phyloP scores from a whole-genome alignment of 2,888 invertebrate genomes.

The Nasonia oneida region DNA sequence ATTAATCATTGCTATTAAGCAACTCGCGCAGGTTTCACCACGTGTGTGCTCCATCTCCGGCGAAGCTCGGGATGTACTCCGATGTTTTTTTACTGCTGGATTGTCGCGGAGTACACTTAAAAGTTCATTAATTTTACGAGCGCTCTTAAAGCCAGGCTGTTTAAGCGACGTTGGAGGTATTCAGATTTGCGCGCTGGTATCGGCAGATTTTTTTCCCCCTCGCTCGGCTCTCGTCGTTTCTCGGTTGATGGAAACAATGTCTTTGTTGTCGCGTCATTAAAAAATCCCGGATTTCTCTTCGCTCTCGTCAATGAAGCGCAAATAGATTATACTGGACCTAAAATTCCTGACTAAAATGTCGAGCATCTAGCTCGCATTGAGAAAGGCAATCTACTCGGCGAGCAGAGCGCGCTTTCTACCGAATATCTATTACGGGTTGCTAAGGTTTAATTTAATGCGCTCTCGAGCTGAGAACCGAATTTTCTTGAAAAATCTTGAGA shows the following conservation, averaged over 20 bases:
- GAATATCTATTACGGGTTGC: conserved; percentile 47
- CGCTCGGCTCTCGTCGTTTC: not conserved
- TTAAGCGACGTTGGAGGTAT: conserved; percentile 13
- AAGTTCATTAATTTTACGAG: conserved; percentile 47
- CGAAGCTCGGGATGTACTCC: not conserved
- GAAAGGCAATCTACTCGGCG: conserved; percentile 40
- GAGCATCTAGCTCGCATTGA: conserved; percentile 23
- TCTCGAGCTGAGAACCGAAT: not conserved
- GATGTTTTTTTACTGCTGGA: not conserved
- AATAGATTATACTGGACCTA: conserved; percentile 24
- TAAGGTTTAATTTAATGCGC: conserved; percentile 41
- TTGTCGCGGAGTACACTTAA: not conserved
- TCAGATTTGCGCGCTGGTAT: not conserved
- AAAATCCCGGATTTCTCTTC: conserved; percentile 40
- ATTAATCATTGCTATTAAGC: conserved; percentile 15
- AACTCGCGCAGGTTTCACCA: conserved; percentile 10
- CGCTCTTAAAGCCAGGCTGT: not conserved
- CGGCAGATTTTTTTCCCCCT: not conserved
- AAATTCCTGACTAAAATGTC: conserved; percentile 53
- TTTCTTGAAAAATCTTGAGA: conserved; percentile 19
- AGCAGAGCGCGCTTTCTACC: conserved; percentile 51
- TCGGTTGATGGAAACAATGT: conserved; percentile 35
- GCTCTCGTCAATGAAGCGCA: conserved; percentile 27
- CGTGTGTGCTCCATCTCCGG: not conserved
- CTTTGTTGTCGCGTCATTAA: conserved; percentile 35